phyloP scores from a whole-genome alignment of 2,888 invertebrate species.

The Drosophila longiperda region DNA sequence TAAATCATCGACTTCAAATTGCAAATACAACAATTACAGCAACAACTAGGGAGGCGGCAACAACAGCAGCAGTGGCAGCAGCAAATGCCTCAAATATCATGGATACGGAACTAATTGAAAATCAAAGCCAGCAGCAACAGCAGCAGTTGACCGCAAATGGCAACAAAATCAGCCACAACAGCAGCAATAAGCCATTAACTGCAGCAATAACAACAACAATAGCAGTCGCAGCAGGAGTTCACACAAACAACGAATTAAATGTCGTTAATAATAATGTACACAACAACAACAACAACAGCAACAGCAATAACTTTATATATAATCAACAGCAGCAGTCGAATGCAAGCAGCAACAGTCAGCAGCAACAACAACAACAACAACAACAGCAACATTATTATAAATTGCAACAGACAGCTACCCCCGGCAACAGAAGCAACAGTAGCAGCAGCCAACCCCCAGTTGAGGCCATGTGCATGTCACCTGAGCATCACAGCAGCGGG shows the following conservation, averaged over 20 bases:
- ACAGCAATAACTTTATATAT: slow-evolving; percentile 78
- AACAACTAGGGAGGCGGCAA: slow-evolving; percentile 71
- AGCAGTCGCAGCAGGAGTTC: slow-evolving; percentile 51
- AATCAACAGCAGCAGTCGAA: slow-evolving; percentile 71
- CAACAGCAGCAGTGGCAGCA: slow-evolving; percentile 37
- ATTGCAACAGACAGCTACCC: slow-evolving; percentile 68
- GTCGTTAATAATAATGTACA: slow-evolving; percentile 73
- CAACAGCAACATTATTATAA: slow-evolving; percentile 58
- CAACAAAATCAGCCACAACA: slow-evolving; percentile 76
- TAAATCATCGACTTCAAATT: slow-evolving; percentile 82
- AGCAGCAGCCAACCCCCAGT: slow-evolving; percentile 68
- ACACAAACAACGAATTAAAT: slow-evolving; percentile 79
- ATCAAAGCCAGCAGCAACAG: slow-evolving; percentile 68
- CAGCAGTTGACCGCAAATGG: slow-evolving; percentile 65
- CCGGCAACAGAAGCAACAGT: slow-evolving; percentile 42
- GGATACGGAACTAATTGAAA: slow-evolving; percentile 81
- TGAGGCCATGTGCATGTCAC: slow-evolving; percentile 83
- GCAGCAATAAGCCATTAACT: slow-evolving; percentile 70
- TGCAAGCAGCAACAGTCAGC: slow-evolving; percentile 46
- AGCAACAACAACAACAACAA: slow-evolving; percentile 58
- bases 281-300: slow-evolving; percentile 56
- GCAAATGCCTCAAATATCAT: slow-evolving; percentile 56
- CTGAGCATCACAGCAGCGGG: slow-evolving; percentile 76
- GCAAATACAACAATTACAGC: slow-evolving; percentile 83
- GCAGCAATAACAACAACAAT: slow-evolving; percentile 44